Base-by-base conservation (phyloP, 2,797 vertebrate species). In the Limosa lapponica region DNA sequence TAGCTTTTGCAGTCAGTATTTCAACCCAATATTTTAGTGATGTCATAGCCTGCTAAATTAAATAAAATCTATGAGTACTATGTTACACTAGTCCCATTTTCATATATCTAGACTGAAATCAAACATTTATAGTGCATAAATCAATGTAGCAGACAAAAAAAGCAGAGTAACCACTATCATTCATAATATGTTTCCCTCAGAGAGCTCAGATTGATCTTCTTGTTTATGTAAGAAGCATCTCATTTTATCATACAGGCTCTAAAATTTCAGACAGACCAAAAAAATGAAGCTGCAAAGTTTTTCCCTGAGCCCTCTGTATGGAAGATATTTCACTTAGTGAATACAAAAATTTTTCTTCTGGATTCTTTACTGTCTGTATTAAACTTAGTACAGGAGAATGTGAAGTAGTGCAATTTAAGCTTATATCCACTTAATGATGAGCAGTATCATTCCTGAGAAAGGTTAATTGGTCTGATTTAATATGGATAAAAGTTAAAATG, bases 261-360 rank as follows among this genome's bases (percentile, higher is more conserved):
- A 90, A 83, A 91, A 91, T 86, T 94, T 89, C 77, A 94, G 72
- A 71, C n/a, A 95, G 69, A 64, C 5, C 6, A 52, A 49, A 87
- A 87, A 70, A 59, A 61, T 10, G 11, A 66, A 66, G n/a, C 19
- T 32, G 7, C 9, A 22, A 75, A 49, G 6, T 58, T 74, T 64
- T 59, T 69, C 22, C 58, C 32, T 4, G 2, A 89, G 51, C 24
- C 32, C 11, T 57, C 36, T 55, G 19, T n/a, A 72, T 1, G 0
- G 15, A 73, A 44, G 10, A 34, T 59, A 73, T 59, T 87, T 75
- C 79, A 95, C 13, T 32, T 28, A 52, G 24, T 41, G 48, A 90
- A 82, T 79, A 83, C 3, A 87, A 59, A 93, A 34, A 2, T 10
- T 25, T 64, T 79, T 79, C 13, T 48, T 57, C 37, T 34, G 4